Evolutionary conservation across 2,797 vertebrate species (phyloP).

Genomic region (Oryzias sinensis): DNA sequence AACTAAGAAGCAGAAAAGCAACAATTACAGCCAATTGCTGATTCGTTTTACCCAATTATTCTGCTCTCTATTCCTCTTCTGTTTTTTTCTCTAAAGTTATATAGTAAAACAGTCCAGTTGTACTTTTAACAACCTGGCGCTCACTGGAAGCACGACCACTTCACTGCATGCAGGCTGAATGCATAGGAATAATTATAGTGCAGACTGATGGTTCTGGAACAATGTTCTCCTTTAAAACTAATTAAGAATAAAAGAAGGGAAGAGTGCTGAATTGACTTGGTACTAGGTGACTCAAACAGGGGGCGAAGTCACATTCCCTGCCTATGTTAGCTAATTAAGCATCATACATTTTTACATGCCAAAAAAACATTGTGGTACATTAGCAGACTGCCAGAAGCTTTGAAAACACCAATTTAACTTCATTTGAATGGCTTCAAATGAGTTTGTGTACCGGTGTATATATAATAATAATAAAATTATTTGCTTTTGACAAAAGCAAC

Average conservation of each 20-base stretch:
- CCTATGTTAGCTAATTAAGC: conserved; percentile 71
- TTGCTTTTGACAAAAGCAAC: too few species aligned
- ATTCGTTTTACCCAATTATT: too few species aligned
- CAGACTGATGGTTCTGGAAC: background rate
- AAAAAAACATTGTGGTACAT: conserved; percentile 45
- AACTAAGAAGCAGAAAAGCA: conserved; percentile 8
- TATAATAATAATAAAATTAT: too few species aligned
- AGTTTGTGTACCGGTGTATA: conserved; percentile 1
- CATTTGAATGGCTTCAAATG: conserved; percentile 9
- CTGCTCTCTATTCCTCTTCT: too few species aligned
- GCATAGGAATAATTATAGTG: conserved; percentile 12
- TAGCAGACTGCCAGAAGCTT: conserved; percentile 43
- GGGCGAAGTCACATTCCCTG: conserved; percentile 40
- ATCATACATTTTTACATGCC: conserved; percentile 67
- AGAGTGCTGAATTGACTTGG: conserved; percentile 26
- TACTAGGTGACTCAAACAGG: conserved; percentile 38
- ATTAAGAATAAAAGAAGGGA: background rate
- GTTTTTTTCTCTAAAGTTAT: too few species aligned
- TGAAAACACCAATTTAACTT: conserved; percentile 15
- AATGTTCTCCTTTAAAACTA: background rate
- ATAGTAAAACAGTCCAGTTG: too few species aligned
- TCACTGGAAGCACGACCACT: too few species aligned
- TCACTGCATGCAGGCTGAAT: background rate
- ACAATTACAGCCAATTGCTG: conserved; percentile 19
- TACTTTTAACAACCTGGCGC: too few species aligned